Percentiles rank a stretch among this genome's conserved stretches.
phyloP scores from a whole-genome alignment of 2,113 vertebrate species.

The Lepisosteus osseus region DNA sequence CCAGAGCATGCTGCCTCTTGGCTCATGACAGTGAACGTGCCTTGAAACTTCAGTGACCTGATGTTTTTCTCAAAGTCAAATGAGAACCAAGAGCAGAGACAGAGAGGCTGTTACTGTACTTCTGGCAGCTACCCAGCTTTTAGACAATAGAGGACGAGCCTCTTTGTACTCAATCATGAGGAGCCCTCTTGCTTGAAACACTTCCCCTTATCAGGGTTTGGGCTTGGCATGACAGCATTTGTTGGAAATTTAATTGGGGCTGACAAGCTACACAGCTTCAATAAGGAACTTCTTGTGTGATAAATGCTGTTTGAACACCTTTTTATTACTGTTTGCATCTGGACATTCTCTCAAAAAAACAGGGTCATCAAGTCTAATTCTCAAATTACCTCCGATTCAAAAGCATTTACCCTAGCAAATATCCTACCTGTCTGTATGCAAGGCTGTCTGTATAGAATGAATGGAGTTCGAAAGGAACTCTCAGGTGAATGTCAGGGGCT shows the following conservation, averaged over 20 bases:
- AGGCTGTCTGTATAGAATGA: too few species aligned
- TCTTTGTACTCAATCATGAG: background rate
- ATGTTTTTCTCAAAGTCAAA: constrained; percentile 10
- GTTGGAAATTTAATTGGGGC: too few species aligned
- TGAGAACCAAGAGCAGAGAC: constrained; percentile 24
- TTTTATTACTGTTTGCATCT: background rate
- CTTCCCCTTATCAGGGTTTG: constrained; percentile 15
- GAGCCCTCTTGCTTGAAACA: background rate
- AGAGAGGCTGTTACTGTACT: constrained; percentile 9
- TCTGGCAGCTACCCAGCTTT: background rate
- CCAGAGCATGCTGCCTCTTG: too few species aligned
- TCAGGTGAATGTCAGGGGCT: too few species aligned
- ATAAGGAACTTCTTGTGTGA: too few species aligned
- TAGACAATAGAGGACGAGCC: too few species aligned
- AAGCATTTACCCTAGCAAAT: background rate
- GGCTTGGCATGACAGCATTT: background rate
- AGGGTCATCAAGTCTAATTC: too few species aligned
- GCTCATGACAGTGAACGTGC: background rate
- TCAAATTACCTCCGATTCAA: too few species aligned
- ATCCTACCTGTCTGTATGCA: background rate
- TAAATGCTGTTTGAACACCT: too few species aligned
- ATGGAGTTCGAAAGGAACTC: too few species aligned
- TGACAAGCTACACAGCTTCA: too few species aligned
- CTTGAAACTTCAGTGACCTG: background rate
- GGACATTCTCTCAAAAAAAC: background rate